Conservation (phyloP, 2,888 invertebrate genomes). For the Crossocerus cetratus region DNA sequence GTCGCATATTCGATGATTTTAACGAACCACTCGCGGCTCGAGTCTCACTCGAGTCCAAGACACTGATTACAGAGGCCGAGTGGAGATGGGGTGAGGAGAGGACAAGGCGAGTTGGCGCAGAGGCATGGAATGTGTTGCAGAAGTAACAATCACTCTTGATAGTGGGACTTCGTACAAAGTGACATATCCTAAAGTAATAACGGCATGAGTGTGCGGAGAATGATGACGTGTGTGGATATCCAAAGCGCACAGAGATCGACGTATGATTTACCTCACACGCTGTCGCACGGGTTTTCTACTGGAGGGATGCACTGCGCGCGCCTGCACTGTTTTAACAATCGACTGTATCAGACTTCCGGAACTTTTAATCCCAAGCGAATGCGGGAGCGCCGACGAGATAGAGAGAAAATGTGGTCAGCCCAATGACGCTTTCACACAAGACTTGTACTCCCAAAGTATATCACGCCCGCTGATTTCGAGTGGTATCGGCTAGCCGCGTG, state of each 20-base stretch:
- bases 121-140: constrained; percentile 18
- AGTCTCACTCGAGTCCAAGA: background rate
- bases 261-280: constrained; percentile 26
- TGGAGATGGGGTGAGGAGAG: constrained; percentile 11
- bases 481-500: constrained; percentile 6
- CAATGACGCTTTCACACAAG: constrained; percentile 19
- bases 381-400: constrained; percentile 3
- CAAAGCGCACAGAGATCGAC: constrained; percentile 52
- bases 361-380: background rate
- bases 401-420: constrained; percentile 15
- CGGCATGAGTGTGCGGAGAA: constrained; percentile 22
- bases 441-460: constrained; percentile 29
- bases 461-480: constrained; percentile 20
- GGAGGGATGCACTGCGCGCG: constrained; percentile 30
- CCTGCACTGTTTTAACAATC: constrained; percentile 32
- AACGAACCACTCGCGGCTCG: constrained; percentile 16
- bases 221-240: constrained; percentile 26
- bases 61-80: constrained; percentile 12
- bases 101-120: constrained; percentile 19
- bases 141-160: constrained; percentile 17
- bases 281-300: constrained; percentile 26
- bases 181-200: constrained; percentile 51
- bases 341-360: constrained; percentile 4
- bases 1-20: constrained; percentile 24
- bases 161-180: constrained; percentile 50